Conservation (phyloP, 2,113 vertebrate genomes). For the Colossoma macropomum region DNA sequence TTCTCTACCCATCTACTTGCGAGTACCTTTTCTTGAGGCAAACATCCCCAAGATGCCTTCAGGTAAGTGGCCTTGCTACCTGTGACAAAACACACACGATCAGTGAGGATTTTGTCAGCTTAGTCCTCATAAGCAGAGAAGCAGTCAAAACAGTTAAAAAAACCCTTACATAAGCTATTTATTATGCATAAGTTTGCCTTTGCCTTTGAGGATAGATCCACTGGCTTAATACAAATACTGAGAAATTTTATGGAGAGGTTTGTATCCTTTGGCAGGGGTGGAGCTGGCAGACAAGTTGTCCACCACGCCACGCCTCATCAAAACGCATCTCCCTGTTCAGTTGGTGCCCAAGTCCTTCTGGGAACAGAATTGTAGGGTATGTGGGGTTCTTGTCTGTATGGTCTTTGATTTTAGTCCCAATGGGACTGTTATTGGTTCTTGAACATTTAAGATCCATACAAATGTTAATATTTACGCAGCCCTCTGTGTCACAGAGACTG, state of each 20-base stretch:
- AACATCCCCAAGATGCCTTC: neutral
- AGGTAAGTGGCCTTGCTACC: slow-evolving; percentile 21
- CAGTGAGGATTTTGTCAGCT: neutral
- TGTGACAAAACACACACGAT: neutral
- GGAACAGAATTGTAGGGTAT: slow-evolving; percentile 74
- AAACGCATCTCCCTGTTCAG: slow-evolving; percentile 74
- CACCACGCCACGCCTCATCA: slow-evolving; percentile 69
- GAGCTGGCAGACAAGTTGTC: slow-evolving; percentile 22
- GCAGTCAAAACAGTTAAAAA: neutral
- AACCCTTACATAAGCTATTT: neutral
- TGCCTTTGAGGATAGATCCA: neutral
- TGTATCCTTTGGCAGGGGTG: slow-evolving; percentile 10
- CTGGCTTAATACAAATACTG: neutral
- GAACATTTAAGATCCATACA: neutral
- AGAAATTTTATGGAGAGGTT: neutral
- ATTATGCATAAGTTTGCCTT: no score
- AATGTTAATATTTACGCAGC: neutral
- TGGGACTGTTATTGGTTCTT: no score
- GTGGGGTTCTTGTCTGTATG: neutral
- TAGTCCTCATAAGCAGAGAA: no score
- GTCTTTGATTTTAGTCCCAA: neutral
- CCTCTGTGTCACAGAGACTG: no score
- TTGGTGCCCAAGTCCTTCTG: slow-evolving; percentile 73
- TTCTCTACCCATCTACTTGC: slow-evolving; percentile 57
- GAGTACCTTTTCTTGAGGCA: slow-evolving; percentile 75